These are phyloP conservation scores for Merodon equestris DNA, from an alignment of 2,888 invertebrate species.

Conservation along the genomic window DNA sequence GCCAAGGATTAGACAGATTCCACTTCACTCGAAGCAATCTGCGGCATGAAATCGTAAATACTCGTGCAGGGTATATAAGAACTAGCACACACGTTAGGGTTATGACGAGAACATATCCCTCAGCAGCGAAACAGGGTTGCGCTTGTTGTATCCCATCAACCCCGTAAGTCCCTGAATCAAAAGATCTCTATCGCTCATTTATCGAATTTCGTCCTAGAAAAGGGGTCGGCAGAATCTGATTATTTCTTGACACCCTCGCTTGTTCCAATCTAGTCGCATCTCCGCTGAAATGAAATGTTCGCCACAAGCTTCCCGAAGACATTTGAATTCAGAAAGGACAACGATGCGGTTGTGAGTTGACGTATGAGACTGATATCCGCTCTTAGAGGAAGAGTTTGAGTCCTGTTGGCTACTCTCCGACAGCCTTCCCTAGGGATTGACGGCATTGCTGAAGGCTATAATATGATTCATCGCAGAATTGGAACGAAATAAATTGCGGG, in stretches of 20 bases:
- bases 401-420: not conserved
- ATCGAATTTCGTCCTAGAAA: not conserved
- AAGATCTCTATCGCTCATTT: not conserved
- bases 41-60: not conserved
- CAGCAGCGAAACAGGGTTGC: too few species aligned
- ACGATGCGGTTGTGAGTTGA: constrained; percentile 5
- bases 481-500: constrained; percentile 33
- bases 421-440: constrained; percentile 7
- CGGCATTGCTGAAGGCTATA: not conserved
- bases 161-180: not conserved
- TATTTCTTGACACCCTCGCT: too few species aligned
- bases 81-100: too few species aligned
- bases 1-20: constrained; percentile 33
- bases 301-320: too few species aligned
- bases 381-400: not conserved
- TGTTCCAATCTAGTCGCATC: too few species aligned
- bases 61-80: too few species aligned
- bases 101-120: not conserved
- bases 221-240: too few species aligned
- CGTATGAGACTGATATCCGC: constrained; percentile 14
- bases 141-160: too few species aligned
- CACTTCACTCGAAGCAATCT: constrained; percentile 1
- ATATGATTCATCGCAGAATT: constrained; percentile 27
- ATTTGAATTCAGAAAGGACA: constrained; percentile 1
- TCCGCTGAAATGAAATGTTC: too few species aligned